Base-by-base conservation (phyloP, 2,113 vertebrate species). In the Tachuris rubrigastra region DNA sequence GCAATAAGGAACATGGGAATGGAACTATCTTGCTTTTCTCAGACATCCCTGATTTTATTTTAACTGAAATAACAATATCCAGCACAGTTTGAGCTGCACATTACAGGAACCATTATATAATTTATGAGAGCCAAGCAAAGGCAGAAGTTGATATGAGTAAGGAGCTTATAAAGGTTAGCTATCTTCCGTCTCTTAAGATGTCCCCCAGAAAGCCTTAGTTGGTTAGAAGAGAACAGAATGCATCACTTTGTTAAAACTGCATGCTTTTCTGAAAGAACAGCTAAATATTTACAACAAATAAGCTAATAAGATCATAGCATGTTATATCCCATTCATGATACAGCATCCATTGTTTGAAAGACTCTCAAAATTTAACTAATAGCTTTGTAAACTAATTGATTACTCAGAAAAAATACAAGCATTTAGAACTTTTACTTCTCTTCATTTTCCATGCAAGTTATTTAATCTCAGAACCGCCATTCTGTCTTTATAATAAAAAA, bases 31-130 rank as follows among this genome's bases (percentile, higher is more conserved):
- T 85, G 53, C 55, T 69, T 93, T 96, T 96, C 95, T 96, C 95
- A 97, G 91, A 46, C 81, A 87, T 68, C 71, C 41, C 22, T 60
- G 42, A 89, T 95, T 94, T 95, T 92, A 87, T 96, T 95, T 95
- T 88, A 97, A 86, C 75, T 92, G 58, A 75, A 95, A 55, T 83
- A 96, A 93, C 52, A 96, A 75, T 90, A 78, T 66, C 76, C 92
- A 87, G 90, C 52, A 44, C 74, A 90, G 87, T 91, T 35, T 77
- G 74, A 62, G 58, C 85, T 81, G 89, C 44, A 65, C 42, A 39
- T 33, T 67, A 52, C 49, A 77, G 85, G 65, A 79, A 67, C 47
- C 60, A 33, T 74, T 69, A 63, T 23, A 52, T 56, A 90, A 60
- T 62, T 90, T 73, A n/a, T 74, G 67, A 77, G 42, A 91, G 42